phyloP scores from a whole-genome alignment of 2,888 invertebrate species.

The Cosmia trapezina region DNA sequence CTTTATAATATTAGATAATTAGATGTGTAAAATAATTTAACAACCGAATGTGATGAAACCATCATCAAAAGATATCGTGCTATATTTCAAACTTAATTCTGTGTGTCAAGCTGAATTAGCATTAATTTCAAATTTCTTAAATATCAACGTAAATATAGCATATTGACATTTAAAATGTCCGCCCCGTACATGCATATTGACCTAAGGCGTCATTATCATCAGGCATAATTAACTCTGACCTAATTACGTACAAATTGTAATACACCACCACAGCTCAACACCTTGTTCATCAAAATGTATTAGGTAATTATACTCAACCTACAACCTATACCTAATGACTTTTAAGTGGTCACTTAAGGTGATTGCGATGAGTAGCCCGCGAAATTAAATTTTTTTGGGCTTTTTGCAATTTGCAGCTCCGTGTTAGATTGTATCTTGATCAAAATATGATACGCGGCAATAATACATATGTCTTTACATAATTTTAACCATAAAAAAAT shows the following conservation, averaged over 20 bases:
- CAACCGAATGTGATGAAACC: no score
- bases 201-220: not conserved
- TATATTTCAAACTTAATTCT: not conserved
- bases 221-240: constrained; percentile 10
- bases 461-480: no score
- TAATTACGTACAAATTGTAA: constrained; percentile 18
- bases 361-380: no score
- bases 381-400: no score
- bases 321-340: not conserved
- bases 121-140: not conserved
- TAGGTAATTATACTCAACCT: not conserved
- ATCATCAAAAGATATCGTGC: no score
- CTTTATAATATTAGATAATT: no score
- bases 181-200: not conserved
- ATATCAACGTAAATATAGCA: not conserved
- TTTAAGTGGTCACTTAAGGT: constrained; percentile 4
- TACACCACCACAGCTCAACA: not conserved
- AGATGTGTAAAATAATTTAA: no score
- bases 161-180: not conserved
- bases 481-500: no score
- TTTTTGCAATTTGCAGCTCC: no score
- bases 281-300: not conserved
- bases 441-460: no score
- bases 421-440: no score
- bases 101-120: not conserved